Evolutionary conservation across 1,140 invertebrate species (phyloP).

Genomic region (Drosophila bifasciata): DNA sequence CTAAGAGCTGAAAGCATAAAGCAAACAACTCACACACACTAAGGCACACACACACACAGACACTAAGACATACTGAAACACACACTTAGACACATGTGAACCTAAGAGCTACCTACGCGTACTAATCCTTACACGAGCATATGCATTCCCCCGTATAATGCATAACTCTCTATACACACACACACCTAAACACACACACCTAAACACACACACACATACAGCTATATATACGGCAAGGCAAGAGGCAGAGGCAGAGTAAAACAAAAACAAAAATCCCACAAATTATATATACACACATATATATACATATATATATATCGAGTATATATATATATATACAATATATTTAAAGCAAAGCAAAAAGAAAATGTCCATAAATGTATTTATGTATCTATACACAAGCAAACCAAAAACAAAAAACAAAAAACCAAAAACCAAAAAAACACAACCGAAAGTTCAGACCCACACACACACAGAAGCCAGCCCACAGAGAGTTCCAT

Average conservation of each 20-base stretch:
- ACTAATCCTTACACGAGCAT: constrained; percentile 70
- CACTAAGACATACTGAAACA: constrained; percentile 31
- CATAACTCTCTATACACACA: constrained; percentile 34
- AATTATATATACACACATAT: constrained; percentile 40
- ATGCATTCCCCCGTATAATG: constrained; percentile 48
- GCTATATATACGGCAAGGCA: constrained; percentile 1
- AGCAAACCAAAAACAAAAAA: constrained; percentile 37
- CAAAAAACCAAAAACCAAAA: constrained; percentile 30
- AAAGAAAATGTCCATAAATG: constrained; percentile 79
- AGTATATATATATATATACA: constrained; percentile 51
- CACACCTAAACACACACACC: constrained; percentile 7
- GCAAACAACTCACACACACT: not conserved
- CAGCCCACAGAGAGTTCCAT: too few species aligned
- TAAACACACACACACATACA: constrained; percentile 24
- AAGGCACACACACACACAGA: constrained; percentile 34
- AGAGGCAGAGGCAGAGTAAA: not conserved
- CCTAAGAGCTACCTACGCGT: constrained; percentile 80
- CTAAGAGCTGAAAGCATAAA: constrained; percentile 13
- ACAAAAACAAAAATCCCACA: too few species aligned
- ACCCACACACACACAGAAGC: too few species aligned
- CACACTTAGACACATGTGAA: constrained; percentile 60
- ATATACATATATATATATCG: constrained; percentile 43
- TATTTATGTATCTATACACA: constrained; percentile 81
- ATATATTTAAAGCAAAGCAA: constrained; percentile 76
- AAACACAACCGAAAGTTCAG: constrained; percentile 46